A percentile compares a stretch with the other conserved stretches of the same genome.
Evolutionary conservation across 2,113 vertebrate genomes (phyloP).

Genomic region (Ciconia maguari): DNA sequence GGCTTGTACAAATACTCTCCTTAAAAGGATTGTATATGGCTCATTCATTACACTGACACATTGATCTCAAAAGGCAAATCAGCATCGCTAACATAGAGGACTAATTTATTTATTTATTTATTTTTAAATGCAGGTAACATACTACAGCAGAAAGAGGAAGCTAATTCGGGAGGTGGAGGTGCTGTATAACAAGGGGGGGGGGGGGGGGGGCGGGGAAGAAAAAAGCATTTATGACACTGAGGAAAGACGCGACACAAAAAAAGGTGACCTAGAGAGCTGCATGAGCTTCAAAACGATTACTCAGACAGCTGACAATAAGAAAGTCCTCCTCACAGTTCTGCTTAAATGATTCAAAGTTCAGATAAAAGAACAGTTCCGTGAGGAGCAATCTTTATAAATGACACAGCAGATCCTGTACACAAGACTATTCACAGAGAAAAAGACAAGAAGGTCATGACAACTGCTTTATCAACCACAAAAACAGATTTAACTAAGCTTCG

Average conservation of each 20-base stretch:
- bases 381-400: neutral
- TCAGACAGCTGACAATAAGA: neutral
- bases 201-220: no score
- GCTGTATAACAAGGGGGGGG: neutral
- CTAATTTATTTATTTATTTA: neutral
- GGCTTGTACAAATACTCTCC: neutral
- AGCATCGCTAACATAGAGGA: neutral
- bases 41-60: neutral
- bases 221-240: neutral
- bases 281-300: neutral
- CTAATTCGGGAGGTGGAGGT: neutral
- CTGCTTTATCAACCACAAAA: slow-evolving; percentile 13
- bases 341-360: slow-evolving; percentile 20
- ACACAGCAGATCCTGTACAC: slow-evolving; percentile 19
- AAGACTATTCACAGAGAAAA: neutral
- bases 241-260: neutral
- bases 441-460: slow-evolving; percentile 24
- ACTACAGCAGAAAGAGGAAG: neutral
- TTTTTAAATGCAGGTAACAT: neutral
- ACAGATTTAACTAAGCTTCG: slow-evolving; percentile 17
- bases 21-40: neutral
- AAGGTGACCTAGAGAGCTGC: neutral
- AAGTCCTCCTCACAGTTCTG: neutral
- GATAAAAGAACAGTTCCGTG: neutral
- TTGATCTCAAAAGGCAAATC: neutral